phyloP scores from a whole-genome alignment of 1,140 invertebrate genomes.

The Asobara japonica region DNA sequence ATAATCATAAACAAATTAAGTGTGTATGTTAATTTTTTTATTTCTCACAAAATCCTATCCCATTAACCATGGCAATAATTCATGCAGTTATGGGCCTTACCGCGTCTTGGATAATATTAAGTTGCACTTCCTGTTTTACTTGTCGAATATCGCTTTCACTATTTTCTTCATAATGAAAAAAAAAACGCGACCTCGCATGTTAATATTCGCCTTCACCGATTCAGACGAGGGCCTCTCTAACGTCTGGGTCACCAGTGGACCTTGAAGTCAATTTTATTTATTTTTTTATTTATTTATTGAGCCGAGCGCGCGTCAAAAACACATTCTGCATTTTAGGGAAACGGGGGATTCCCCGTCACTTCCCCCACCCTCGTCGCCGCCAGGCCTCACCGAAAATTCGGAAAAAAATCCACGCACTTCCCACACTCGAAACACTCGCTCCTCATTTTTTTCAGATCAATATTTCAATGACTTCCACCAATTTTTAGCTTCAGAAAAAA shows the following conservation, averaged over 20 bases:
- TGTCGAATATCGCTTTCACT: constrained; percentile 20
- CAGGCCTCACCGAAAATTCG: no score
- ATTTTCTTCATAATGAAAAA: neutral
- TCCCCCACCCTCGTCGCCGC: no score
- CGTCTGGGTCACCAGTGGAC: constrained; percentile 40
- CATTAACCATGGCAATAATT: neutral
- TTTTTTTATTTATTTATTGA: neutral
- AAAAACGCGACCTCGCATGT: neutral
- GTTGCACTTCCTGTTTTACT: constrained; percentile 15
- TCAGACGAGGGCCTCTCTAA: constrained; percentile 35
- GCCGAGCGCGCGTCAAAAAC: no score
- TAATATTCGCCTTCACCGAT: constrained; percentile 29
- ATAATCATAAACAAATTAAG: neutral
- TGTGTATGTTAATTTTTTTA: constrained; percentile 27
- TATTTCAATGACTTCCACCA: no score
- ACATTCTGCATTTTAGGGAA: no score
- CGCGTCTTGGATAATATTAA: constrained; percentile 22
- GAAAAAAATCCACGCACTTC: no score
- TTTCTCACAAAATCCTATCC: constrained; percentile 25
- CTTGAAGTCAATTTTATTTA: constrained; percentile 25
- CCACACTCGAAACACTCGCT: no score
- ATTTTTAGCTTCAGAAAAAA: no score
- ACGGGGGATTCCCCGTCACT: no score
- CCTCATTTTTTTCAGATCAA: no score
- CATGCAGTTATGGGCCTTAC: constrained; percentile 20